Evolutionary conservation across 1,140 invertebrate genomes (phyloP), one percentile per base, ranked within the genome.

Genomic region (Eufriesea mexicana): DNA sequence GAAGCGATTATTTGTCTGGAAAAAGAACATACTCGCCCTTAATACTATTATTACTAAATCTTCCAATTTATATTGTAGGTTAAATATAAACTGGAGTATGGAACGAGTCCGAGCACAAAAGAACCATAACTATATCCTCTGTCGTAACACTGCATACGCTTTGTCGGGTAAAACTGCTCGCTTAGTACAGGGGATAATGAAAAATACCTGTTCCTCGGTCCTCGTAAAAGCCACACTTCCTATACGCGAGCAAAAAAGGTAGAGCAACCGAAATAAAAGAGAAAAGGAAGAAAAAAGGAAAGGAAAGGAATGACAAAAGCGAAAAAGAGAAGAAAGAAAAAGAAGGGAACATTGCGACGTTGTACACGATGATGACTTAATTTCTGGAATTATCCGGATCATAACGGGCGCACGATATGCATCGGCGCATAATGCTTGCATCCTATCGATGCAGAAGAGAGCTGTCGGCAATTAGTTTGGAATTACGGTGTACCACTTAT

Each of bases 381-480:
- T 75, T 81, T 81, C 79, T 67, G 72, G 35, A 81, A 81, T 81
- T 57, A 81, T 67, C n/a, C 42, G 12, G 71, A 51, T 47, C 51
- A 14, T 57, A 64, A 81, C 79, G 59, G 42, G 18, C 28, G 49
- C 59, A 18, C n/a, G 79, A 75, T 81, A 81, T 42, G 35, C 62
- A 81, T 75, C 72, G 49, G 14, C 18, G 49, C 35, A 75, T 76
- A 81, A 81, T 66, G 79, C 51, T 67, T n/a, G 61, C 51, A 47
- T 81, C 72, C 25, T 49, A 47, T 81, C 61, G 62, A 75, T 49
- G 45, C 6, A 67, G 72, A 57, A 49, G 51, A 35, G 45, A 66
- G 72, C 61, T 66, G 71, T 57, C 51, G 79, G 79, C 79, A 81
- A 81, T 81, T 81, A 81, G 72, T 25, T 76, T 59, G 51, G 62